Percentiles rank a stretch among this genome's conserved stretches.
Evolutionary conservation across 2,113 vertebrate genomes (phyloP).

Genomic region (Cyprinodon variegatus): DNA sequence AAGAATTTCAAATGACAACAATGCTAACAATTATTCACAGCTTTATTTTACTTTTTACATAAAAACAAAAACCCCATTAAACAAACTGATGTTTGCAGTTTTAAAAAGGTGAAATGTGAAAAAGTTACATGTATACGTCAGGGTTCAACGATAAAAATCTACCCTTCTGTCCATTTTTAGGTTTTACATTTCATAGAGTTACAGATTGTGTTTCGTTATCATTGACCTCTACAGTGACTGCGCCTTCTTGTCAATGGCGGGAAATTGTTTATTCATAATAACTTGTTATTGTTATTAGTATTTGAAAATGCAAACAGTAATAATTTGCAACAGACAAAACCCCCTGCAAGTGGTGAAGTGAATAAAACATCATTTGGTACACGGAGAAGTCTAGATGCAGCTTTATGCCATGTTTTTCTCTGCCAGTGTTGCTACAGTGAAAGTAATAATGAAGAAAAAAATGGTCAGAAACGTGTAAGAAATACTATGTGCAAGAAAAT

Average conservation of each 20-base stretch:
- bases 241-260: conserved; percentile 62
- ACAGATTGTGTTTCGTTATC: conserved; percentile 44
- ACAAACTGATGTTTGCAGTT: background rate
- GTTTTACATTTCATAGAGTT: conserved; percentile 23
- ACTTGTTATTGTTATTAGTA: conserved; percentile 77
- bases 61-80: no score
- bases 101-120: background rate
- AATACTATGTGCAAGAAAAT: conserved; percentile 11
- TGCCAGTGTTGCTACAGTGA: conserved; percentile 24
- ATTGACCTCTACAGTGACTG: conserved; percentile 44
- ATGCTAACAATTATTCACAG: no score
- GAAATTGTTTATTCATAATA: conserved; percentile 68
- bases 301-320: conserved; percentile 69
- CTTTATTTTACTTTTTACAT: no score
- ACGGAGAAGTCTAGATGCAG: conserved; percentile 39
- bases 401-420: conserved; percentile 24
- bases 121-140: background rate
- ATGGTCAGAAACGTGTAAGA: conserved; percentile 31
- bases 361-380: conserved; percentile 73
- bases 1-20: no score
- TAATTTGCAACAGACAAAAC: conserved; percentile 55
- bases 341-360: conserved; percentile 56
- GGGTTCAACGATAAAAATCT: no score
- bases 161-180: background rate
- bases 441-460: conserved; percentile 16